phyloP scores from a whole-genome alignment of 2,797 vertebrate species.

The Emydoidea blandingii region DNA sequence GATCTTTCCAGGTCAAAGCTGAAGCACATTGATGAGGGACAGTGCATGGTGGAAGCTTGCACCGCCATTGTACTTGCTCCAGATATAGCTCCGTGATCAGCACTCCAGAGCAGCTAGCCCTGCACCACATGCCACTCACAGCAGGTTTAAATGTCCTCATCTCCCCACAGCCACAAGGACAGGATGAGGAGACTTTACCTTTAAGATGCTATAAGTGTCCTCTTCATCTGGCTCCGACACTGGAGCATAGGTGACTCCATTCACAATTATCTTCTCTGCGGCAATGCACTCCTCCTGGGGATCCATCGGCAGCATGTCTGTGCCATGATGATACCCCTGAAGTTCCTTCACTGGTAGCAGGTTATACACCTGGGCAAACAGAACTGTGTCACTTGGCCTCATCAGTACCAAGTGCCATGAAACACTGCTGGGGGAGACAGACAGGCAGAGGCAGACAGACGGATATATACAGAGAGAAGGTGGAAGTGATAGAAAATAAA shows the following conservation, averaged over 20 bases:
- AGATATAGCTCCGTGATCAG: neutral
- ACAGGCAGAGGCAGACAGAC: neutral
- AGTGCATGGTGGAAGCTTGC: neutral
- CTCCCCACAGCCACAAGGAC: neutral
- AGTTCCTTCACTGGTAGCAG: slow-evolving; percentile 75
- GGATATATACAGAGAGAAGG: neutral
- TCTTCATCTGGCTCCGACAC: slow-evolving; percentile 11
- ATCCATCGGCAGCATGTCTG: neutral
- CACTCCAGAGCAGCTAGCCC: neutral
- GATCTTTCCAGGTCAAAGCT: neutral
- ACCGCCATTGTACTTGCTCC: neutral
- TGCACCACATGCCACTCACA: neutral
- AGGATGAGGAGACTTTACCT: slow-evolving; percentile 15
- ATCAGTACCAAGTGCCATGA: neutral
- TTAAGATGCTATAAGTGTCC: slow-evolving; percentile 34
- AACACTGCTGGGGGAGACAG: neutral
- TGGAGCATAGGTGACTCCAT: slow-evolving; percentile 40
- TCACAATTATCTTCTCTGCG: neutral
- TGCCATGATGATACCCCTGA: slow-evolving; percentile 36
- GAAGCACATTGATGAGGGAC: neutral
- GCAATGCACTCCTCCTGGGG: fast-evolving
- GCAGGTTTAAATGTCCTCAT: neutral
- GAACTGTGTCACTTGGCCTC: neutral
- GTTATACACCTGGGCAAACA: slow-evolving; percentile 74
- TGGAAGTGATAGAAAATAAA: neutral